Conservation (phyloP, 2,888 invertebrate species). For the Stomorhina lunata region DNA sequence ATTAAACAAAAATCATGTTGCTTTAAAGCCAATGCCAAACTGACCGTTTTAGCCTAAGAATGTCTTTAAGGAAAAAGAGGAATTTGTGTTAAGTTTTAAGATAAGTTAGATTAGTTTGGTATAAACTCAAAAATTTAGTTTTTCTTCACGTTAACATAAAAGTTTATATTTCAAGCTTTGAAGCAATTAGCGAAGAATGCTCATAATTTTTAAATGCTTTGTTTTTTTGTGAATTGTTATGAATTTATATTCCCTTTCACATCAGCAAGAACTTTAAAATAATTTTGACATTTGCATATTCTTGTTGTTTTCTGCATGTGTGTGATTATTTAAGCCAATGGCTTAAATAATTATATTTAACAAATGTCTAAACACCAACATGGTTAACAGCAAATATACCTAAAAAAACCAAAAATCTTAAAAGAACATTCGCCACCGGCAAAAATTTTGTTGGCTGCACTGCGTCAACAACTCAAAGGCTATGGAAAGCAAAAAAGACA, state of each 20-base stretch:
- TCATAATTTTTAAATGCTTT: not conserved
- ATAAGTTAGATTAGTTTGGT: constrained; percentile 35
- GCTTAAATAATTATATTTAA: constrained; percentile 66
- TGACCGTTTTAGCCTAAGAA: not conserved
- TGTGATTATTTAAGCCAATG: constrained; percentile 63
- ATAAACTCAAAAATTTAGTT: constrained; percentile 4
- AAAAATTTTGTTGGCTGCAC: constrained; percentile 49
- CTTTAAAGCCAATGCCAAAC: not conserved
- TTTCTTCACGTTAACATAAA: constrained; percentile 22
- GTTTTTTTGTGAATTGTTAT: not conserved
- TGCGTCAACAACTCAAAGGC: constrained; percentile 49
- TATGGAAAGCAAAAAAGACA: constrained; percentile 23
- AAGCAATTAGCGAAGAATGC: constrained; percentile 35
- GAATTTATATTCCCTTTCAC: constrained; percentile 47
- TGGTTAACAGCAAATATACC: constrained; percentile 58
- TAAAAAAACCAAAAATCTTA: constrained; percentile 7
- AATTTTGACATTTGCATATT: constrained; percentile 65
- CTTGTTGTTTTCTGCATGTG: constrained; percentile 44
- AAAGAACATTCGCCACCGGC: constrained; percentile 62
- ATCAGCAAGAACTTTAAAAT: constrained; percentile 10
- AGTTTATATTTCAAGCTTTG: constrained; percentile 24
- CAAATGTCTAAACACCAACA: constrained; percentile 67
- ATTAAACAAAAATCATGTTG: constrained; percentile 45
- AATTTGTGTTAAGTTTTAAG: constrained; percentile 43
- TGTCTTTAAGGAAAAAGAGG: constrained; percentile 7